Conservation (phyloP, 1,140 invertebrate species). For the Neodiprion pinetum region DNA sequence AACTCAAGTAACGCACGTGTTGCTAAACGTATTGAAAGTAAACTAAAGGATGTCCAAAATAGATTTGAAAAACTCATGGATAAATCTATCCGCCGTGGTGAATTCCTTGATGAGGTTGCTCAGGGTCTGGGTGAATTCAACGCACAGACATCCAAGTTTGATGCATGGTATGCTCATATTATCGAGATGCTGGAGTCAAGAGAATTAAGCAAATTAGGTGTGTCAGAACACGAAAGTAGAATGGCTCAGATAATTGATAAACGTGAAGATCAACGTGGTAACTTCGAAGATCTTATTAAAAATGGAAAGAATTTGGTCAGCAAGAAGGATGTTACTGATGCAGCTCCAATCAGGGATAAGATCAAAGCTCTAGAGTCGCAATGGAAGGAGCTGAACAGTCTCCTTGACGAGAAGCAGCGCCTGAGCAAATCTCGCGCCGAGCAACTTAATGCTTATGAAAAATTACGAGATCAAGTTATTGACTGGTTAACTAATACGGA, state of each 20-base stretch:
- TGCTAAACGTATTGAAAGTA: slow-evolving; percentile 88
- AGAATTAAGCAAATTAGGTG: slow-evolving; percentile 71
- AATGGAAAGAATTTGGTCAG: slow-evolving; percentile 84
- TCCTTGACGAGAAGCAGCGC: slow-evolving; percentile 84
- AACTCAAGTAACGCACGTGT: slow-evolving; percentile 85
- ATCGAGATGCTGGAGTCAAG: slow-evolving; percentile 79
- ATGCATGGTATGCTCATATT: slow-evolving; percentile 75
- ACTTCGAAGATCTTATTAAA: slow-evolving; percentile 80
- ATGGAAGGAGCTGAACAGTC: slow-evolving; percentile 83
- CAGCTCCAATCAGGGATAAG: slow-evolving; percentile 82
- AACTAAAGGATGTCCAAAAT: slow-evolving; percentile 82
- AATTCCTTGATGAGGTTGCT: slow-evolving; percentile 84
- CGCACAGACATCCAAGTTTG: slow-evolving; percentile 71
- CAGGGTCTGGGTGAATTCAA: slow-evolving; percentile 75
- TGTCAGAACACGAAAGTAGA: slow-evolving; percentile 72
- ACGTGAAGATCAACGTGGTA: slow-evolving; percentile 65
- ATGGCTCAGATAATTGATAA: slow-evolving; percentile 65
- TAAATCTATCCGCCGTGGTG: slow-evolving; percentile 77
- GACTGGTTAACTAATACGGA: slow-evolving; percentile 88
- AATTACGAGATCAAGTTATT: slow-evolving; percentile 80
- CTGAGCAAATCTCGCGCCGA: slow-evolving; percentile 83
- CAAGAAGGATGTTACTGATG: slow-evolving; percentile 91
- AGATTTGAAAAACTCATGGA: slow-evolving; percentile 87
- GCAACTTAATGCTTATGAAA: slow-evolving; percentile 85
- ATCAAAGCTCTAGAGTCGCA: slow-evolving; percentile 86